phyloP scores from a whole-genome alignment of 2,113 vertebrate genomes.

The Eupsittula cactorum region DNA sequence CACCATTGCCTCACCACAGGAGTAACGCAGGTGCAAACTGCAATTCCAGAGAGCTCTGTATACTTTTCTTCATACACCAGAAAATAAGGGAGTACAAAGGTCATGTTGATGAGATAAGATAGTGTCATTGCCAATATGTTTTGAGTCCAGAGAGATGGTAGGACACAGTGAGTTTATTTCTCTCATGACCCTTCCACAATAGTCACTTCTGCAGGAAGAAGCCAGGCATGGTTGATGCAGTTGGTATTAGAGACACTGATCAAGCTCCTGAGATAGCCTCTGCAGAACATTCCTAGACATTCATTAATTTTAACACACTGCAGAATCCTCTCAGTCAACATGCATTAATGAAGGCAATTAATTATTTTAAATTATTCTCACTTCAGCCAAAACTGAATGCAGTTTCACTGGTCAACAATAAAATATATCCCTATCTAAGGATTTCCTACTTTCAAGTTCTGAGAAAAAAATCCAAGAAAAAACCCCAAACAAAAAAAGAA shows the following conservation, averaged over 20 bases:
- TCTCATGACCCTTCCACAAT: neutral
- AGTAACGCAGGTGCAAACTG: neutral
- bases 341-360: neutral
- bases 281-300: neutral
- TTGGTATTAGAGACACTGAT: neutral
- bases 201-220: neutral
- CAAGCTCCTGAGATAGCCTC: neutral
- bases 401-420: neutral
- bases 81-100: neutral
- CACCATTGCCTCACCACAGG: neutral
- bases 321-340: neutral
- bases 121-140: neutral
- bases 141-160: neutral
- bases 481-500: neutral
- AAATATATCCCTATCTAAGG: neutral
- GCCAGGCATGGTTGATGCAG: neutral
- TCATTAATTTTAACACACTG: neutral
- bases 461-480: neutral
- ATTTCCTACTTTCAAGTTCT: neutral
- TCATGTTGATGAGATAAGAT: neutral
- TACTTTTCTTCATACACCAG: neutral
- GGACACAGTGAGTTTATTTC: neutral
- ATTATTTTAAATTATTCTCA: neutral
- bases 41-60: neutral
- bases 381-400: neutral